Evolutionary conservation across 1,140 invertebrate species (phyloP), one percentile per base, ranked within the genome.

Genomic region (Andrena cerasifolii): DNA sequence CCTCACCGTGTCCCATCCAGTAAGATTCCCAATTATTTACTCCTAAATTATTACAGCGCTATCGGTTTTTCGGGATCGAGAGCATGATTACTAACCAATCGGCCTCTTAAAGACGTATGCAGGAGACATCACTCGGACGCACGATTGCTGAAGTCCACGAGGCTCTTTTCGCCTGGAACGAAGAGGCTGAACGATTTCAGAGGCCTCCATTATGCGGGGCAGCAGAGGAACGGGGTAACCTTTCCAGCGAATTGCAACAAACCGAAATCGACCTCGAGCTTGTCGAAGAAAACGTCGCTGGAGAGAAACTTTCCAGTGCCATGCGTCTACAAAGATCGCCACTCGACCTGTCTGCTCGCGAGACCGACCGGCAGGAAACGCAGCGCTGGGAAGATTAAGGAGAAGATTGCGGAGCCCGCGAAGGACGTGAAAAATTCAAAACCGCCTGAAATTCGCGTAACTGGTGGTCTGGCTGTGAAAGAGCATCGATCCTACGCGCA

Each of bases 401-500:
- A 40, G 10, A 43, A 24, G 21, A 0, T 0, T 8, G 2, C 14
- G 18, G 3, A 36, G 7, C 7, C 4, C 16, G 3, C 12, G 5
- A 66, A 24, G 21, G 28, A 31, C 4, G 3, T 24, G 6, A 58
- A 26, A 0, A 18, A 10, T 3, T 12, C 21, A 33, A 53, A 58
- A 2, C 0, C 16, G 0, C 16, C 0, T 2, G n/a, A 26, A 18
- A 43, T 18, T 1, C 2, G 14, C 24, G 28, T 26, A 24, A 12
- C 12, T 5, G 31, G 51, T 28, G 14, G 14, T 0, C 21, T 24
- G 0, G 0, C 72, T 10, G 66, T 43, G 2, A 67, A 45, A 21
- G 53, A 53, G 31, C 56, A 82, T 10, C 78, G 82, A 40, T 71
- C 80, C 1, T 87, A 87, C 31, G 86, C 85, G 5, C 45, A 86